phyloP scores from a whole-genome alignment of 2,888 invertebrate species.

The Chalcosyrphus nemorum region DNA sequence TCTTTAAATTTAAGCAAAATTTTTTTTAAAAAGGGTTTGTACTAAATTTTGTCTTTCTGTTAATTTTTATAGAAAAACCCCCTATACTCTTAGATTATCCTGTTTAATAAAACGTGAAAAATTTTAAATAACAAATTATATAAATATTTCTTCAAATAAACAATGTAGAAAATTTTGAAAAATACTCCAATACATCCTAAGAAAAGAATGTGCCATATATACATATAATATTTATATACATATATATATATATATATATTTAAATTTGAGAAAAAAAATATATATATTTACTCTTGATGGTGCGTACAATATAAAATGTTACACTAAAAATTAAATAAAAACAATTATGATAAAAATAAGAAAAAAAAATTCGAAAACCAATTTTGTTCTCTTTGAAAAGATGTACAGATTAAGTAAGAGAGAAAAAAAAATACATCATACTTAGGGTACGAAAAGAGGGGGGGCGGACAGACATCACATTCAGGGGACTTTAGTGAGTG shows the following conservation, averaged over 20 bases:
- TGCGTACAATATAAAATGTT: constrained; percentile 66
- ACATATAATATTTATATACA: constrained; percentile 34
- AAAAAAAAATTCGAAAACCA: constrained; percentile 30
- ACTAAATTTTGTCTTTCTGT: too few relatives aligned
- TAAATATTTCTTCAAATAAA: constrained; percentile 17
- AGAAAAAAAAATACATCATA: constrained; percentile 47
- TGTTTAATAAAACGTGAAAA: constrained; percentile 28
- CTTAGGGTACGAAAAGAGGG: constrained; percentile 56
- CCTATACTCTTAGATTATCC: background rate
- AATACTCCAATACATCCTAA: constrained; percentile 53
- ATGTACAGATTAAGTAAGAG: constrained; percentile 42
- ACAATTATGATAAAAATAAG: background rate
- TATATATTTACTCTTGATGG: constrained; percentile 41
- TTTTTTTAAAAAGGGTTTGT: too few relatives aligned
- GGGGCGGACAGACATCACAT: constrained; percentile 68
- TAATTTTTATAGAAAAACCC: too few relatives aligned
- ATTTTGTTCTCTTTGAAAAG: constrained; percentile 20
- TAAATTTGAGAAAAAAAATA: too few relatives aligned
- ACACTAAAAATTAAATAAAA: constrained; percentile 46
- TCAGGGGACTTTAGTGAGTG: constrained; percentile 60
- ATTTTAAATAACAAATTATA: constrained; percentile 14
- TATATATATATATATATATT: background rate
- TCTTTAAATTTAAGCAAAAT: too few relatives aligned
- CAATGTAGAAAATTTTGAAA: constrained; percentile 57
- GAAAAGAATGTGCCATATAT: constrained; percentile 60